Conservation (phyloP, 2,888 invertebrate species). For the Monochamus alternatus region DNA sequence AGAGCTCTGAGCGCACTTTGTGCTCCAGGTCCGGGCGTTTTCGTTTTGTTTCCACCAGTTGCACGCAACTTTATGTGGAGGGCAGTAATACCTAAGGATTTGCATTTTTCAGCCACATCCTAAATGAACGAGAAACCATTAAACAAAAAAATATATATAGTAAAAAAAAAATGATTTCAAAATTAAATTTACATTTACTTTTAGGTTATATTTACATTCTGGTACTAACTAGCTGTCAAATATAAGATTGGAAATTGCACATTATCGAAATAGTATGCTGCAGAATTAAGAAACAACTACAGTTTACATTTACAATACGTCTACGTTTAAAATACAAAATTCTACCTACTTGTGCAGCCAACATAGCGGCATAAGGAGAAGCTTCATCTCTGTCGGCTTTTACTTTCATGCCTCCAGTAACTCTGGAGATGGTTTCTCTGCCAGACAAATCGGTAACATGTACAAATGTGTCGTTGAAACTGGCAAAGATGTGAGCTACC, state of each 20-base stretch:
- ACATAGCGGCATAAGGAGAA: slow-evolving; percentile 99
- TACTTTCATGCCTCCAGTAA: slow-evolving; percentile 99
- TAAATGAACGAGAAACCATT: slow-evolving; percentile 47
- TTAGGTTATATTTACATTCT: too few relatives aligned
- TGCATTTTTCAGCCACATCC: slow-evolving; percentile 99
- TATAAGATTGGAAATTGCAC: too few relatives aligned
- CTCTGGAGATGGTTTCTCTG: slow-evolving; percentile 93
- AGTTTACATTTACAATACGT: too few relatives aligned
- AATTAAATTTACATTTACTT: too few relatives aligned
- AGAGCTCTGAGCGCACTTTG: slow-evolving; percentile 98
- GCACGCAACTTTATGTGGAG: slow-evolving; percentile 98
- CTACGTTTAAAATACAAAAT: not conserved
- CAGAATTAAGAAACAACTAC: too few relatives aligned
- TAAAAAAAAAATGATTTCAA: too few relatives aligned
- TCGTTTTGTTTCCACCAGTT: slow-evolving; percentile 98
- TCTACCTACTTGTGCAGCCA: slow-evolving; percentile 93
- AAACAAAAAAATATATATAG: too few relatives aligned
- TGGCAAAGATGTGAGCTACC: slow-evolving; percentile 99
- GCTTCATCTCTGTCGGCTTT: slow-evolving; percentile 99
- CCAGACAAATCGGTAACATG: slow-evolving; percentile 99
- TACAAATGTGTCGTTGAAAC: slow-evolving; percentile 99
- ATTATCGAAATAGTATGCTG: too few relatives aligned
- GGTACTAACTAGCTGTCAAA: too few relatives aligned
- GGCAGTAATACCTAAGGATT: slow-evolving; percentile 96
- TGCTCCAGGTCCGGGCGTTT: slow-evolving; percentile 99